Evolutionary conservation across 2,888 invertebrate species (phyloP), one percentile per base, ranked within the genome.

Genomic region (Pterobdella sp.): DNA sequence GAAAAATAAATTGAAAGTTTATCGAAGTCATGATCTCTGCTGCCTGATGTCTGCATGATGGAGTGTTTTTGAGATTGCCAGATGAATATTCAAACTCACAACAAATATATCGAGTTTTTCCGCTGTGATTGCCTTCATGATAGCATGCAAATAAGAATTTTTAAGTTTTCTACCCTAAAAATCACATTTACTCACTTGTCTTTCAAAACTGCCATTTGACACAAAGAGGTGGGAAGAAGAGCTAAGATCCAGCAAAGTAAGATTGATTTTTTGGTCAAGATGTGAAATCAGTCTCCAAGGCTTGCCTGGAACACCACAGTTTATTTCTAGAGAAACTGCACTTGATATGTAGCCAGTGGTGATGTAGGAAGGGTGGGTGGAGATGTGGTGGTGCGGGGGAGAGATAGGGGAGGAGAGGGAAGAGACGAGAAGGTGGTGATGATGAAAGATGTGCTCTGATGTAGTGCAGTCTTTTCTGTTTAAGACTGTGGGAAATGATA

Each of bases 231-330:
- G 60, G 18, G 14, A 4, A 3, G 60, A 3, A 4, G 60, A 56
- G 3, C 14, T n/a, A 3, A 56, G 60, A 26, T 56, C 60, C n/a
- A 56, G n/a, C 3, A 56, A 26, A 26, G 60, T 56, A 22, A 56
- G 3, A 26, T 56, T 56, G 60, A 56, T 56, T 3, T 22, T 56
- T 56, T 56, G 60, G n/a, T 56, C 60, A 3, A 26, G 60, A n/a
- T 56, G 60, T 3, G 60, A 56, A 26, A n/a, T 22, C n/a, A 56
- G 60, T 18, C 14, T 56, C 60, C 60, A 56, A 4, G 60, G 60
- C n/a, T 56, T 56, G 4, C 60, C 60, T 26, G 60, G 60, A 22
- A 56, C 60, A 26, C 60, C 60, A 56, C 60, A 56, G n/a, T 56
- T 4, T 3, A 56, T 4, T 4, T 4, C 60, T n/a, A 56, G n/a